Evolutionary conservation across 1,140 invertebrate genomes (phyloP), one percentile per base, ranked within the genome.

Genomic region (Acromyrmex echinatior): DNA sequence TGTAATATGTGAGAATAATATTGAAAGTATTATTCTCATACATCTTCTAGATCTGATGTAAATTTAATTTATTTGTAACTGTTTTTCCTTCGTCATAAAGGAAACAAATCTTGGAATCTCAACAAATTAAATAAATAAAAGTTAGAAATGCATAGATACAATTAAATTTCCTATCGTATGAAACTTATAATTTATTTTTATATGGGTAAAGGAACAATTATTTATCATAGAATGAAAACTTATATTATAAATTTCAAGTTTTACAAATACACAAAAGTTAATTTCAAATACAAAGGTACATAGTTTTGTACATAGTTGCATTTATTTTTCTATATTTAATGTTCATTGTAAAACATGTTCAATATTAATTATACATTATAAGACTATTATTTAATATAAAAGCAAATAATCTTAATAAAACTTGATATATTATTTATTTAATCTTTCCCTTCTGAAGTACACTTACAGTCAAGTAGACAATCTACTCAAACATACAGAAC

Each of bases 281-380:
- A 71, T 90, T 87, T 28, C 79, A 90, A 86, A 39, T 90, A 90
- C 66, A 88, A 88, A 90, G 49, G 28, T 91, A 88, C 88, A 90
- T 56, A 12, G n/a, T 76, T 86, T 91, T 91, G 78, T 91, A 82
- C 60, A 78, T 74, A 82, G 21, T 74, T 39, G 49, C 51, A 21
- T 58, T 74, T 60, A 65, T 21, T 90, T 31, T 86, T 39, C 58
- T 89, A 90, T 35, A 86, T 60, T 60, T 86, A 76, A 62, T 45
- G 84, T 25, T 62, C 62, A 82, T 81, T 90, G 77, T 79, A 53
- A 88, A 79, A 66, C n/a, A 53, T 88, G 68, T 68, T 3, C 66
- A 62, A 14, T 51, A 70, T 68, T 51, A 77, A 62, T 81, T 68
- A 79, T 25, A 63, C n/a, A 39, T 82, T 39, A 82, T 51, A 77